Evolutionary conservation across 2,888 invertebrate genomes (phyloP).

Genomic region (Aphodius sticticus): DNA sequence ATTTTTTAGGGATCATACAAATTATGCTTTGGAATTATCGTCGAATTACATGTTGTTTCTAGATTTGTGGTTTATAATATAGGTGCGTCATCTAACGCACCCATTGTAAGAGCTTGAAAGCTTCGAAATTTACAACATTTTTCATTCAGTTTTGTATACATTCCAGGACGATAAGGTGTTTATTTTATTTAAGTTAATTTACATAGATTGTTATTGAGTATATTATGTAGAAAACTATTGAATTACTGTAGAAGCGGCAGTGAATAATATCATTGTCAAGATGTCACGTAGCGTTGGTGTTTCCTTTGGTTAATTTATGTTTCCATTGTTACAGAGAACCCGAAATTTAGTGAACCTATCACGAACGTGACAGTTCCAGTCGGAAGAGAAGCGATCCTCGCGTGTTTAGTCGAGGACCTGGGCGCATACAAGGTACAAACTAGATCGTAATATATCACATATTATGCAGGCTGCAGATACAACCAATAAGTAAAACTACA

Average conservation of each 20-base stretch:
- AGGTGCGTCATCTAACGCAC: too few species aligned
- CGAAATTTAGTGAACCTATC: slow-evolving; percentile 84
- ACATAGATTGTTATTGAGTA: too few species aligned
- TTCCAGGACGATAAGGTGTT: too few species aligned
- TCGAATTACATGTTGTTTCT: too few species aligned
- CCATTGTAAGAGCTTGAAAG: too few species aligned
- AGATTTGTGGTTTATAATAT: too few species aligned
- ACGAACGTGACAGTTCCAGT: slow-evolving; percentile 86
- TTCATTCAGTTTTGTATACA: too few species aligned
- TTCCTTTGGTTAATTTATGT: neutral
- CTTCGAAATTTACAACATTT: too few species aligned
- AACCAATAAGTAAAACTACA: neutral
- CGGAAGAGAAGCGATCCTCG: slow-evolving; percentile 83
- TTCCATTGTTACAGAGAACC: slow-evolving; percentile 71
- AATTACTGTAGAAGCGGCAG: neutral
- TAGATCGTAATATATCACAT: slow-evolving; percentile 30
- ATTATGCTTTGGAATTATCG: too few species aligned
- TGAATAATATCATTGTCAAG: slow-evolving; percentile 4
- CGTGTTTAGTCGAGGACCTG: slow-evolving; percentile 84
- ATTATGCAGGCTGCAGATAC: neutral
- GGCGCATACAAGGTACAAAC: slow-evolving; percentile 78
- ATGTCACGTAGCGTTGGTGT: neutral
- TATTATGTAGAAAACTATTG: too few species aligned
- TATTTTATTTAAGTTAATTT: too few species aligned
- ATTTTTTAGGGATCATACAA: neutral